Evolutionary conservation across 2,888 invertebrate species (phyloP).

Genomic region (Allygus modestus): DNA sequence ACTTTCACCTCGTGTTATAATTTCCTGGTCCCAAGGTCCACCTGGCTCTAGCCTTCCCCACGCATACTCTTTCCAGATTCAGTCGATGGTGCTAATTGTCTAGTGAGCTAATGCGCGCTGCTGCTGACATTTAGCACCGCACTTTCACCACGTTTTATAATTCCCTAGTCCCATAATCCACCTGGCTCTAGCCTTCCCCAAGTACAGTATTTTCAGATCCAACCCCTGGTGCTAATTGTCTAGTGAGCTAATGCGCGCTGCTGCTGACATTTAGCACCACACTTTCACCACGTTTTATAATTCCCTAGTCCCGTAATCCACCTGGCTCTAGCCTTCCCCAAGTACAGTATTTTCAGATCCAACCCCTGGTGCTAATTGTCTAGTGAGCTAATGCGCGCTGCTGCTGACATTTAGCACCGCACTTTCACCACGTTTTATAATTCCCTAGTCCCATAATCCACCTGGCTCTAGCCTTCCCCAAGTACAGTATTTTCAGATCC

Average conservation of each 20-base stretch:
- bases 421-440: neutral
- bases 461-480: too few relatives aligned
- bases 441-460: too few relatives aligned
- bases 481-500: too few relatives aligned
- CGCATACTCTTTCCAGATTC: too few relatives aligned
- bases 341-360: neutral
- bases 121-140: neutral
- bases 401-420: neutral
- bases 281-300: constrained; percentile 26
- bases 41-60: too few relatives aligned
- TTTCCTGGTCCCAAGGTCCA: too few relatives aligned
- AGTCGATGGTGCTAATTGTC: too few relatives aligned
- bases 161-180: neutral
- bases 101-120: too few relatives aligned
- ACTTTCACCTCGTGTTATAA: too few relatives aligned
- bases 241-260: neutral
- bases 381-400: neutral
- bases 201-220: neutral
- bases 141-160: neutral
- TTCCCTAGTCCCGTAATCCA: constrained; percentile 52
- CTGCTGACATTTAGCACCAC: neutral
- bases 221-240: neutral
- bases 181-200: too few relatives aligned
- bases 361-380: constrained; percentile 25
- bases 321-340: constrained; percentile 13